These are phyloP conservation scores for Scaptomyza montana DNA, from an alignment of 1,140 invertebrate species.

Conservation along the genomic window DNA sequence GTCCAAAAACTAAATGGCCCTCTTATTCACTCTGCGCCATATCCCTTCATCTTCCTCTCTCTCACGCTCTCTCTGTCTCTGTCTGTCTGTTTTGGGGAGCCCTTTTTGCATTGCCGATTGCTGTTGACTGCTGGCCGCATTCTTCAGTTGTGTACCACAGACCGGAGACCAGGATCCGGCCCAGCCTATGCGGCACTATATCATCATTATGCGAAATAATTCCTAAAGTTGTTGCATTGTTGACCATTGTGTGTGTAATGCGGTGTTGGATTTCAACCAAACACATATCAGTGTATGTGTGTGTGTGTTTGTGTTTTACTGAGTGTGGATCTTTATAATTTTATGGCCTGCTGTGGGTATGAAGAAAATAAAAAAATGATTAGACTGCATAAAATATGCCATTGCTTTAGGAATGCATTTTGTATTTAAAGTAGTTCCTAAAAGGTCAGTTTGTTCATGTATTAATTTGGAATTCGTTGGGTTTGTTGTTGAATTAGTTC, in stretches of 20 bases:
- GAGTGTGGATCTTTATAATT: neutral
- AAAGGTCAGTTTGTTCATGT: neutral
- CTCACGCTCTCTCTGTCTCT: constrained; percentile 1
- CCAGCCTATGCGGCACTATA: constrained; percentile 61
- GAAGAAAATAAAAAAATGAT: neutral
- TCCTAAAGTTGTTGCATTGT: constrained; percentile 49
- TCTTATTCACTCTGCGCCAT: constrained; percentile 34
- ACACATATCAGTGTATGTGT: neutral
- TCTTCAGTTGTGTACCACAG: constrained; percentile 54
- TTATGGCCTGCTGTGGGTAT: neutral
- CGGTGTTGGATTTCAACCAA: constrained; percentile 23
- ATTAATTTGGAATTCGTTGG: neutral
- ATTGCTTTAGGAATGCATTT: neutral
- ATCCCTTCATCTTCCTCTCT: neutral
- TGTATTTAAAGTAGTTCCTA: neutral
- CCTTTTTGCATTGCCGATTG: constrained; percentile 70
- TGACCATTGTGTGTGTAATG: constrained; percentile 30
- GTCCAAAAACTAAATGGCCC: constrained; percentile 68
- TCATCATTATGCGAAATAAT: constrained; percentile 67
- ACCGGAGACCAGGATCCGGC: constrained; percentile 2
- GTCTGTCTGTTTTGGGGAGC: constrained; percentile 17
- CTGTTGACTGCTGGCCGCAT: constrained; percentile 50
- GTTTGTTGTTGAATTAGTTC: no score
- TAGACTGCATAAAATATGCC: neutral
- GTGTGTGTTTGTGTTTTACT: no score